Evolutionary conservation across 2,113 vertebrate species (phyloP).

Genomic region (Chrysochloris asiatica): DNA sequence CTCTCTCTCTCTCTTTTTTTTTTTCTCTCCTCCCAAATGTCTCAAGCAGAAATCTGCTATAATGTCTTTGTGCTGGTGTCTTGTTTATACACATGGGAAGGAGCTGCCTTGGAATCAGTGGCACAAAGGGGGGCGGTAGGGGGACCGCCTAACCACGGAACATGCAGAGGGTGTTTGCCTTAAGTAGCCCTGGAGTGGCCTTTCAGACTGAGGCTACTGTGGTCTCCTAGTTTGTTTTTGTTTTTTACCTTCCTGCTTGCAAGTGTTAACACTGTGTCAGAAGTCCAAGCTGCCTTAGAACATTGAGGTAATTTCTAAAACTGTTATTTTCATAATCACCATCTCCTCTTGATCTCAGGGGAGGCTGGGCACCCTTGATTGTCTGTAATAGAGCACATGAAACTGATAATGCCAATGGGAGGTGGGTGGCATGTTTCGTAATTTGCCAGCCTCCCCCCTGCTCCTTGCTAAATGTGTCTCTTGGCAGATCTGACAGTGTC

Average conservation of each 20-base stretch:
- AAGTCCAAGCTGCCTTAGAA: constrained; percentile 70
- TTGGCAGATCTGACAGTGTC: constrained; percentile 56
- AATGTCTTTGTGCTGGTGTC: constrained; percentile 26
- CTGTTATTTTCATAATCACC: constrained; percentile 76
- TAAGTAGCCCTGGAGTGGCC: constrained; percentile 67
- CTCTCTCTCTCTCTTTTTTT: too few relatives aligned
- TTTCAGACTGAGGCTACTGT: constrained; percentile 69
- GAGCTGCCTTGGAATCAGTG: constrained; percentile 38
- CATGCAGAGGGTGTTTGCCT: background rate
- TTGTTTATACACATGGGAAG: constrained; percentile 24
- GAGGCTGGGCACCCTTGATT: constrained; percentile 70
- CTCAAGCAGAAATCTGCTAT: constrained; percentile 14
- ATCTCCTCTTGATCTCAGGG: constrained; percentile 77
- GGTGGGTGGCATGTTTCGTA: constrained; percentile 66
- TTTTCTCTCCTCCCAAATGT: background rate
- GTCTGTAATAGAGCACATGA: constrained; percentile 71
- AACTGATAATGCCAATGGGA: constrained; percentile 70
- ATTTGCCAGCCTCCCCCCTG: background rate
- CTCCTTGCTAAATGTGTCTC: constrained; percentile 66
- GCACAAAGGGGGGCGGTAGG: constrained; percentile 1
- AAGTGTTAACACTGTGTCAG: constrained; percentile 59
- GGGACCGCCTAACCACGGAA: constrained; percentile 21
- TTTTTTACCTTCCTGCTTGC: constrained; percentile 65
- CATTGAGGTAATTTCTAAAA: constrained; percentile 65
- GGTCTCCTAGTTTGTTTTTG: constrained; percentile 75